Evolutionary conservation across 2,797 vertebrate genomes (phyloP).

Genomic region (Neosilurus hyrtlii): DNA sequence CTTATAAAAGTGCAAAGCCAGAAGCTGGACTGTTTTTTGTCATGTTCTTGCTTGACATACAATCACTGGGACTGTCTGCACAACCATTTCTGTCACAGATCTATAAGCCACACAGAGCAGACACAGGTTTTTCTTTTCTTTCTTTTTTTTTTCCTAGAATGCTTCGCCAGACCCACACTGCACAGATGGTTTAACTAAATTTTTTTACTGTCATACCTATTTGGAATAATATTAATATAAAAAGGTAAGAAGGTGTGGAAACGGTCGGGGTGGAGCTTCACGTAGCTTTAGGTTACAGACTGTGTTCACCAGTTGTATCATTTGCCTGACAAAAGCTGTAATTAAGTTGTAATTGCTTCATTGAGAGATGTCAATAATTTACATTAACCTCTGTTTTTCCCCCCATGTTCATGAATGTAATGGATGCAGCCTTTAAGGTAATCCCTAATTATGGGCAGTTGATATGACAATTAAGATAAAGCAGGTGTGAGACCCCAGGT

Average conservation of each 20-base stretch:
- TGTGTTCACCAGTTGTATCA: conserved; percentile 56
- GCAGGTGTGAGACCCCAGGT: conserved; percentile 43
- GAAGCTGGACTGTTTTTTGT: conserved; percentile 32
- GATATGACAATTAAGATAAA: conserved; percentile 72
- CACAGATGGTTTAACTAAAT: too few species aligned
- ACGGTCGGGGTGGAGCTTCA: conserved; percentile 21
- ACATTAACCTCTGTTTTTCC: conserved; percentile 60
- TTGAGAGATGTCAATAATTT: conserved; percentile 64
- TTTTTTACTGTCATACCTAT: not conserved
- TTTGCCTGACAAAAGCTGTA: conserved; percentile 58
- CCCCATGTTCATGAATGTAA: conserved; percentile 50
- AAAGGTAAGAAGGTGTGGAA: conserved; percentile 6
- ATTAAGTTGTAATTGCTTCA: conserved; percentile 58
- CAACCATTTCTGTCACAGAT: not conserved
- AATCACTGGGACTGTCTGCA: conserved; percentile 54
- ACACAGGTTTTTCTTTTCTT: not conserved
- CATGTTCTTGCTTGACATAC: conserved; percentile 58
- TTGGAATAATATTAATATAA: conserved; percentile 25
- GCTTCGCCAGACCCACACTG: not conserved
- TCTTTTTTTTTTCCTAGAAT: conserved; percentile 44
- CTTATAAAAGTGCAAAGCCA: not conserved
- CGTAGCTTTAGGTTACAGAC: conserved; percentile 55
- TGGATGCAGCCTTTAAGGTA: conserved; percentile 53
- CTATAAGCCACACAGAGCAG: not conserved
- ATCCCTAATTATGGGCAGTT: conserved; percentile 59